Evolutionary conservation across 2,888 invertebrate species (phyloP).

Genomic region (Nudaria mundana): DNA sequence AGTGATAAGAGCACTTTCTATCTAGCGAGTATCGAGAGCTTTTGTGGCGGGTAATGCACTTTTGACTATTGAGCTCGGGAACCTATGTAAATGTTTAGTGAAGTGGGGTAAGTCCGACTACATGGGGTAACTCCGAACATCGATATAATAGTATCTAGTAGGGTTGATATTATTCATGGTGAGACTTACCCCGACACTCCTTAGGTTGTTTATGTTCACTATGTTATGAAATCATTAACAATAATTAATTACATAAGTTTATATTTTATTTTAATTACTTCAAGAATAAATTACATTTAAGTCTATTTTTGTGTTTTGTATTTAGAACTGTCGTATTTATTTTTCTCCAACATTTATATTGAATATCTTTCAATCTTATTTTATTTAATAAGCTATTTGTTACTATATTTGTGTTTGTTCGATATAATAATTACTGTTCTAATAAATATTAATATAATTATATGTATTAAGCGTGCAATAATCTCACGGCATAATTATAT

Average conservation of each 20-base stretch:
- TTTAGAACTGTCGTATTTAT: background rate
- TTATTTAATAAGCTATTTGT: too few relatives aligned
- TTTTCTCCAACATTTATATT: background rate
- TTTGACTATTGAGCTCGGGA: slow-evolving; percentile 7
- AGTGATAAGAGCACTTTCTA: background rate
- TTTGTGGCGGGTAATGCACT: too few relatives aligned
- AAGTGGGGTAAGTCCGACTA: background rate
- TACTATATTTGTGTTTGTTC: too few relatives aligned
- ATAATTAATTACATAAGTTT: background rate
- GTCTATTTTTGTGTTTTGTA: background rate
- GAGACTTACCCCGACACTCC: background rate
- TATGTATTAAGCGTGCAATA: too few relatives aligned
- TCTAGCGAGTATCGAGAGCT: too few relatives aligned
- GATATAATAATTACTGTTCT: too few relatives aligned
- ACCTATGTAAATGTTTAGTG: background rate
- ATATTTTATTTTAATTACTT: background rate
- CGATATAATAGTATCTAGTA: too few relatives aligned
- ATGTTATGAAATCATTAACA: background rate
- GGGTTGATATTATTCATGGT: background rate
- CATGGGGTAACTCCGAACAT: background rate
- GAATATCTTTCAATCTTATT: background rate
- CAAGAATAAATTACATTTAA: background rate
- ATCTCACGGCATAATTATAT: too few relatives aligned
- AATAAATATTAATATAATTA: too few relatives aligned
- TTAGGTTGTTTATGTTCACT: background rate